Percentiles rank a stretch among this genome's conserved stretches.
Evolutionary conservation across 1,140 invertebrate species (phyloP).

Genomic region (Heliothis virescens): DNA sequence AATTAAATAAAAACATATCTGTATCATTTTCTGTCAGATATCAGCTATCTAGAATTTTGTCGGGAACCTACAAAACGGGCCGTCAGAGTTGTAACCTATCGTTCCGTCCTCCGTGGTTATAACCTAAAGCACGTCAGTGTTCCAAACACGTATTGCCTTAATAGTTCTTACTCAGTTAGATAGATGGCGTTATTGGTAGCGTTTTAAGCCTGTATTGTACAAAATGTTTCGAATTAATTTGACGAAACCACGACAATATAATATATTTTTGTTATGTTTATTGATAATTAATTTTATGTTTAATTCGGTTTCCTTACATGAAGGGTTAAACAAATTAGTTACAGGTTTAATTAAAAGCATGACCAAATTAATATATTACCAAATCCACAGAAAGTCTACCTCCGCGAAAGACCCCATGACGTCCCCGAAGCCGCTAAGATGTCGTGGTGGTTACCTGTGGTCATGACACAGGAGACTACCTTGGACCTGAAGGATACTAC

Average conservation of each 20-base stretch:
- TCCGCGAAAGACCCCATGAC: slow-evolving; percentile 89
- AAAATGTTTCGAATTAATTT: not conserved
- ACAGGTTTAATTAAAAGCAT: too few relatives aligned
- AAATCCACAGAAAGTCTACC: slow-evolving; percentile 87
- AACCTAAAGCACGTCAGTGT: too few relatives aligned
- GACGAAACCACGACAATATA: too few relatives aligned
- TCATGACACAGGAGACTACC: slow-evolving; percentile 86
- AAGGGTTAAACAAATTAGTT: too few relatives aligned
- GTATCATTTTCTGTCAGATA: too few relatives aligned
- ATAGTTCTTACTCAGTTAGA: not conserved
- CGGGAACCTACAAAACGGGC: too few relatives aligned
- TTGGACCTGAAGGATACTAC: slow-evolving; percentile 87
- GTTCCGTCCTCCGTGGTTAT: too few relatives aligned
- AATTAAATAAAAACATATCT: not conserved
- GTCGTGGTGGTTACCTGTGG: slow-evolving; percentile 90
- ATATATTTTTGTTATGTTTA: too few relatives aligned
- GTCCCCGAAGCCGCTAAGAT: slow-evolving; percentile 88
- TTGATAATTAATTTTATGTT: not conserved
- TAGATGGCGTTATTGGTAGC: slow-evolving; percentile 25
- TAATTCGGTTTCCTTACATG: not conserved
- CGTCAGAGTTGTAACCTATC: too few relatives aligned
- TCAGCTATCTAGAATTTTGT: too few relatives aligned
- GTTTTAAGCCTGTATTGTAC: not conserved
- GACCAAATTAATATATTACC: too few relatives aligned
- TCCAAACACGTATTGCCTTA: not conserved